These are phyloP conservation scores for Dryadula phaetusa DNA, from an alignment of 2,888 invertebrate species.

Conservation along the genomic window DNA sequence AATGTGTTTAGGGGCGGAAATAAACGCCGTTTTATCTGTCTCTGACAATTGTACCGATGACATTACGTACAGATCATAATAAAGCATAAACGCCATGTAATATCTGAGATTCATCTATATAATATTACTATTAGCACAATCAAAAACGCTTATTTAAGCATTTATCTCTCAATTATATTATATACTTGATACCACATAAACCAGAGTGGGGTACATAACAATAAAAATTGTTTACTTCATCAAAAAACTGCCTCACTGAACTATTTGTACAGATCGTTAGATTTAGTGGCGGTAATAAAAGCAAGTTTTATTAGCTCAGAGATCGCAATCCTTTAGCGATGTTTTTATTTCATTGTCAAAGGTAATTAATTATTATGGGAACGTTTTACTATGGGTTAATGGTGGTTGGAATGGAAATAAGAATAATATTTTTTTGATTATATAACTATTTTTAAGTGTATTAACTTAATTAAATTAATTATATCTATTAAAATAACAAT, in stretches of 20 bases:
- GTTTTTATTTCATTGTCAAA: slow-evolving; percentile 26
- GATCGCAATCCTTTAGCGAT: slow-evolving; percentile 28
- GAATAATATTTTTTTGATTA: not conserved
- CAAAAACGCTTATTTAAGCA: not conserved
- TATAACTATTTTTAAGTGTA: not conserved
- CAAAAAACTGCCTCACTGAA: slow-evolving; percentile 45
- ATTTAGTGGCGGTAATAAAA: slow-evolving; percentile 47
- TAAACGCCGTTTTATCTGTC: too few species aligned
- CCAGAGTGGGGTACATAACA: slow-evolving; percentile 27
- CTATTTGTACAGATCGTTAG: slow-evolving; percentile 41
- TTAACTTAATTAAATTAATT: too few species aligned
- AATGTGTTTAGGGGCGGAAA: too few species aligned
- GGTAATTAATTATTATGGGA: slow-evolving; percentile 28
- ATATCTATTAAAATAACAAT: too few species aligned
- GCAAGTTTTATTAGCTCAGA: slow-evolving; percentile 42
- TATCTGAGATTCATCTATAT: too few species aligned
- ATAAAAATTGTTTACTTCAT: slow-evolving; percentile 45
- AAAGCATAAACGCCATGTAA: too few species aligned
- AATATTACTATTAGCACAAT: too few species aligned
- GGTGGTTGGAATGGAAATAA: not conserved
- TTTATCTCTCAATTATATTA: not conserved
- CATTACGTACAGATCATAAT: too few species aligned
- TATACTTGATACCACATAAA: slow-evolving; percentile 7
- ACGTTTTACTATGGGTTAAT: not conserved
- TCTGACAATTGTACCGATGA: too few species aligned